A percentile compares a stretch with the other conserved stretches of the same genome.
Evolutionary conservation across 2,888 invertebrate species (phyloP).

Genomic region (Acleris laterana): DNA sequence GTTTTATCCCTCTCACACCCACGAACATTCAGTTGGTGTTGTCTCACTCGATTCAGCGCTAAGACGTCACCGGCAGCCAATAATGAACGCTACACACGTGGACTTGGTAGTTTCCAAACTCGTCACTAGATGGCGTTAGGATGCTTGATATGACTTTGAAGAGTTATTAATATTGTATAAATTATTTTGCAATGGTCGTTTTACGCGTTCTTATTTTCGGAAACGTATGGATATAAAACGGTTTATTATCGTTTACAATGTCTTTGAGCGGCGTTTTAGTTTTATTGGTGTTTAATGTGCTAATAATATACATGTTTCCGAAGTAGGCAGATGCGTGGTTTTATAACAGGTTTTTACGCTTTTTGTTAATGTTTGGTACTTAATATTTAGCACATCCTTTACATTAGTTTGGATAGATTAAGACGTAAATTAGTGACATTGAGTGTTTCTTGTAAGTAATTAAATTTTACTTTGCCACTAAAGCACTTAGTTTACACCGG

Average conservation of each 20-base stretch:
- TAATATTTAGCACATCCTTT: not conserved
- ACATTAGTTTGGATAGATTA: too few relatives aligned
- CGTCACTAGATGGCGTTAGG: constrained; percentile 69
- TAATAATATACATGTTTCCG: not conserved
- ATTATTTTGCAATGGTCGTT: constrained; percentile 12
- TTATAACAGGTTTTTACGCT: not conserved
- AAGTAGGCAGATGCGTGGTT: not conserved
- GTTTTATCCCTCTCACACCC: constrained; percentile 62
- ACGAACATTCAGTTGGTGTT: constrained; percentile 34
- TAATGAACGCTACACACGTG: constrained; percentile 45
- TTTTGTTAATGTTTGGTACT: not conserved
- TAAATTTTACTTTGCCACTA: too few relatives aligned
- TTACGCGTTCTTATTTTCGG: constrained; percentile 26
- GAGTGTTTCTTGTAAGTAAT: too few relatives aligned
- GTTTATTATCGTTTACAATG: constrained; percentile 9
- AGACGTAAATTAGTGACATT: too few relatives aligned
- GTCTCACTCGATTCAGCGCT: constrained; percentile 56
- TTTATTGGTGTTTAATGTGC: not conserved
- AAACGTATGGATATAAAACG: not conserved
- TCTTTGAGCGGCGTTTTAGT: not conserved
- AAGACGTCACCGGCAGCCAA: constrained; percentile 58
- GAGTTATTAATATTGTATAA: not conserved
- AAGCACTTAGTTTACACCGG: too few relatives aligned
- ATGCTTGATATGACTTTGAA: constrained; percentile 34
- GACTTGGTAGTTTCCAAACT: constrained; percentile 52